Evolutionary conservation across 1,140 invertebrate species (phyloP).

Genomic region (Protaetia brevitarsis): DNA sequence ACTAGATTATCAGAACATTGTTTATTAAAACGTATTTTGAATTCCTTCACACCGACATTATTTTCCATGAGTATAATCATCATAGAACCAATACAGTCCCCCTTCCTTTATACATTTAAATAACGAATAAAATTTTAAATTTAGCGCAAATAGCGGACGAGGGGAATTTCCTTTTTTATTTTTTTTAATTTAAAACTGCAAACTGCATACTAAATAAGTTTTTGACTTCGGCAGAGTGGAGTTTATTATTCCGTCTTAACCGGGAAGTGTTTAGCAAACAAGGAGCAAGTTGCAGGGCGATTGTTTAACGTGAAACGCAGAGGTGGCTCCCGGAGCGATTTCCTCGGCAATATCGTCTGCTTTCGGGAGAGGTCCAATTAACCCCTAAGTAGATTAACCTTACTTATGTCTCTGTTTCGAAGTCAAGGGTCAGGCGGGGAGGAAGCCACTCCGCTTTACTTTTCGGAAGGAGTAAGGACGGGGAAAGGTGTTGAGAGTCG

Average conservation of each 20-base stretch:
- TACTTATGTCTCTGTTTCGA: slow-evolving; percentile 29
- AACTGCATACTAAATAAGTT: slow-evolving; percentile 21
- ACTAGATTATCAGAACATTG: too few relatives aligned
- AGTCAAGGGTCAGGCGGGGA: slow-evolving; percentile 16
- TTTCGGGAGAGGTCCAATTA: slow-evolving; percentile 30
- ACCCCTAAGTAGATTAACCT: slow-evolving; percentile 33
- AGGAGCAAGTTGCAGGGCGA: slow-evolving; percentile 17
- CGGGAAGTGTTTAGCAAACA: slow-evolving; percentile 22
- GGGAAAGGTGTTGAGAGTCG: too few relatives aligned
- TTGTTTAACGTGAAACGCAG: slow-evolving; percentile 8
- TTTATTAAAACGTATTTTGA: too few relatives aligned
- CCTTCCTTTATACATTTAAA: too few relatives aligned
- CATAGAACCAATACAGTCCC: too few relatives aligned
- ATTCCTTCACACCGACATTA: too few relatives aligned
- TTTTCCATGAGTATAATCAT: too few relatives aligned
- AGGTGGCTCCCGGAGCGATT: slow-evolving; percentile 7
- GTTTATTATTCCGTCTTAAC: slow-evolving; percentile 21
- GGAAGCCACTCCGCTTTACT: too few relatives aligned
- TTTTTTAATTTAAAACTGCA: slow-evolving; percentile 22
- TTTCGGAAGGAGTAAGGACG: too few relatives aligned
- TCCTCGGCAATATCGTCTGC: slow-evolving; percentile 16
- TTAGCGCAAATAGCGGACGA: neutral
- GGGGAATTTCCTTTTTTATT: neutral
- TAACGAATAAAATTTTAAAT: slow-evolving; percentile 17
- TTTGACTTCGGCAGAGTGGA: neutral